Percentiles rank a stretch among this genome's conserved stretches.
phyloP scores from a whole-genome alignment of 2,113 vertebrate genomes.

The Phrynocephalus versicolor region DNA sequence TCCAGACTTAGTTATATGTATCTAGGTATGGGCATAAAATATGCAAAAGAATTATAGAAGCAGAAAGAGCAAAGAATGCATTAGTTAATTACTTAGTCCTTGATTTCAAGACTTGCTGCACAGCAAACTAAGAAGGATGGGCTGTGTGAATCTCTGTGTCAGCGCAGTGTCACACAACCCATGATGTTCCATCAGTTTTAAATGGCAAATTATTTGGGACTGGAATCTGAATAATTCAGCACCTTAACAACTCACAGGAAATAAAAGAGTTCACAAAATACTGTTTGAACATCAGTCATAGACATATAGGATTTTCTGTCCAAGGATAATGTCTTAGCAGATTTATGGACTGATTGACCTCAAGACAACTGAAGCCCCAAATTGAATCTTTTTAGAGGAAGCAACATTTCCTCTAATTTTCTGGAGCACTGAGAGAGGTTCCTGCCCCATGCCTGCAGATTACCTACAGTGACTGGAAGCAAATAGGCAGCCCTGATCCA shows the following conservation, averaged over 20 bases:
- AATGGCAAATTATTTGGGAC: not conserved
- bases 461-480: no score
- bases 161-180: not conserved
- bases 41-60: not conserved
- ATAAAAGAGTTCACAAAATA: not conserved
- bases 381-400: not conserved
- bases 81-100: constrained; percentile 13
- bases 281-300: not conserved
- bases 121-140: constrained; percentile 9
- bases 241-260: not conserved
- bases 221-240: not conserved
- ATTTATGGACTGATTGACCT: not conserved
- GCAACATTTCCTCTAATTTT: no score
- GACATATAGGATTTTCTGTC: not conserved
- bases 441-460: no score
- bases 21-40: not conserved
- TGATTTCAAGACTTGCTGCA: constrained; percentile 1
- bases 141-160: not conserved
- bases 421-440: no score
- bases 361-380: not conserved
- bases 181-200: not conserved
- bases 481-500: no score
- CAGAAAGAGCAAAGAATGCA: constrained; percentile 8
- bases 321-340: not conserved
- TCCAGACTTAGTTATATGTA: constrained; percentile 19